phyloP scores from a whole-genome alignment of 1,140 invertebrate genomes.

The Neodiprion pinetum region DNA sequence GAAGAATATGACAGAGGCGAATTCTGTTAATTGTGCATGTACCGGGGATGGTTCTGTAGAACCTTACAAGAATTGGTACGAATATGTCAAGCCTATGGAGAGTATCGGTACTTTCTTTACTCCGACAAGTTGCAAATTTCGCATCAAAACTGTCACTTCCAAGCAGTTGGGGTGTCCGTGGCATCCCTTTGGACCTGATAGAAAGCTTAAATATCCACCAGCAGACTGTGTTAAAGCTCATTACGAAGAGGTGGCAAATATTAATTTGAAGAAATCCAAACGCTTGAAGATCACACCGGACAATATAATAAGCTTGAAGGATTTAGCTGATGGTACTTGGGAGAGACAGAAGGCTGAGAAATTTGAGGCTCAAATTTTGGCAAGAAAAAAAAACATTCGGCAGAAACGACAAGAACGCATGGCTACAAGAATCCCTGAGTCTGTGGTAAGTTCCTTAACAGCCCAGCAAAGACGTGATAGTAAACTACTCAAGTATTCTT shows the following conservation, averaged over 20 bases:
- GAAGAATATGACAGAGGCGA: neutral
- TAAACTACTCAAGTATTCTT: conserved; percentile 11
- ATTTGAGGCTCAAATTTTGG: conserved; percentile 27
- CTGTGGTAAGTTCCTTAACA: conserved; percentile 20
- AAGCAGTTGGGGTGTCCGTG: conserved; percentile 47
- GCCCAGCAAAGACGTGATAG: conserved; percentile 9
- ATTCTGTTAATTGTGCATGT: neutral
- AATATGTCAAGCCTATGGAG: conserved; percentile 69
- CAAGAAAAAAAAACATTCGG: conserved; percentile 25
- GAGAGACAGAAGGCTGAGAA: conserved; percentile 37
- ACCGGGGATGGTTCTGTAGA: neutral
- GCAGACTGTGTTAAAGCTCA: conserved; percentile 41
- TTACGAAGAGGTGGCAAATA: conserved; percentile 34
- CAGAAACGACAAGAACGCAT: conserved; percentile 18
- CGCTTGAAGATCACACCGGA: conserved; percentile 17
- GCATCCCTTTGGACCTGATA: conserved; percentile 48
- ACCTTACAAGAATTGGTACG: conserved; percentile 63
- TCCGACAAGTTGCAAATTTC: conserved; percentile 62
- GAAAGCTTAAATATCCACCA: conserved; percentile 60
- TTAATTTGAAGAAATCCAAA: neutral
- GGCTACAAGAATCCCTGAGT: conserved; percentile 19
- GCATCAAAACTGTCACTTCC: conserved; percentile 60
- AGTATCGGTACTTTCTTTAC: conserved; percentile 69
- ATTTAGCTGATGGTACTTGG: conserved; percentile 41
- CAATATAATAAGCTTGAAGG: conserved; percentile 41